Conservation (phyloP, 1,140 invertebrate species). For the Laodelphax striatellus region DNA sequence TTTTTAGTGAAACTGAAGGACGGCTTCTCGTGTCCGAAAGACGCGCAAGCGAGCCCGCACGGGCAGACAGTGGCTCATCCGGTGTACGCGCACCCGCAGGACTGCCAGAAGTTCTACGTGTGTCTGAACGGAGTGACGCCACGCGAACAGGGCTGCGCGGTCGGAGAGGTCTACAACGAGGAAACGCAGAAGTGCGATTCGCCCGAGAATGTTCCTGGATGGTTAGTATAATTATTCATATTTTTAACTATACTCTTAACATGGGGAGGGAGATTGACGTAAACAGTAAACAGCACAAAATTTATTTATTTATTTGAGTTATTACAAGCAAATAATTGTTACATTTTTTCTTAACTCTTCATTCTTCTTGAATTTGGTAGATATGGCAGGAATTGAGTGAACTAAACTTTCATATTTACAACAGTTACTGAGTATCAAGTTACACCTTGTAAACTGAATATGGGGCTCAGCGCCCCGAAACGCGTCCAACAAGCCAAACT, state of each 20-base stretch:
- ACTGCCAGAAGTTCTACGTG: slow-evolving; percentile 82
- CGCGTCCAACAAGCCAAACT: too few relatives aligned
- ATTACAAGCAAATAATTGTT: too few relatives aligned
- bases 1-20: slow-evolving; percentile 48
- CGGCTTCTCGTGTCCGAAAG: slow-evolving; percentile 71
- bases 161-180: slow-evolving; percentile 79
- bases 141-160: slow-evolving; percentile 69
- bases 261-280: too few relatives aligned
- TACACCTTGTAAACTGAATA: too few relatives aligned
- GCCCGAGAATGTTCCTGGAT: slow-evolving; percentile 78
- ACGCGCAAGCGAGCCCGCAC: slow-evolving; percentile 45
- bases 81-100: slow-evolving; percentile 72
- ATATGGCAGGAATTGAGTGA: too few relatives aligned
- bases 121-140: slow-evolving; percentile 77
- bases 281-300: too few relatives aligned
- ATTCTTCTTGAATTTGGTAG: too few relatives aligned
- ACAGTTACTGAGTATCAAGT: too few relatives aligned
- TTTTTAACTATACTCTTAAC: background rate
- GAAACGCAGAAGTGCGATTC: slow-evolving; percentile 67
- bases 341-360: too few relatives aligned
- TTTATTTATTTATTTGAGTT: too few relatives aligned
- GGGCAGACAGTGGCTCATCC: slow-evolving; percentile 70
- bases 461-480: too few relatives aligned
- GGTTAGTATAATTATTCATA: slow-evolving; percentile 44
- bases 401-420: too few relatives aligned